These are phyloP conservation scores for Lagopus leucura DNA, from an alignment of 2,113 vertebrate genomes.

Conservation along the genomic window DNA sequence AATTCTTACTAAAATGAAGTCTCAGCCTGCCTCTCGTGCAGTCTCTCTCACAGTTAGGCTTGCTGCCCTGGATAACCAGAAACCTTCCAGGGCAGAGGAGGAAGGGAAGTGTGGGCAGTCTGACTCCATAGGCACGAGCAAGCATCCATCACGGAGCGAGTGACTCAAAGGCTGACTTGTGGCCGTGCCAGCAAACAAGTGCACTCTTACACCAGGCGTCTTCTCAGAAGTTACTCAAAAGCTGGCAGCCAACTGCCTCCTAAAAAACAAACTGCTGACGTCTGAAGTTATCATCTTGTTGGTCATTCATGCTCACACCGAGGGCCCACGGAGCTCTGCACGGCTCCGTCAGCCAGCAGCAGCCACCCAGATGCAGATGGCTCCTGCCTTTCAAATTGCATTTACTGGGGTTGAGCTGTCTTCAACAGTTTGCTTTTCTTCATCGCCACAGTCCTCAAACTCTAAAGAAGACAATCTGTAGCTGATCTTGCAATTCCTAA, in stretches of 20 bases:
- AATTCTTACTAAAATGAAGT: background rate
- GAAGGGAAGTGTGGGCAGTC: background rate
- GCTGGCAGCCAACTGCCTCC: background rate
- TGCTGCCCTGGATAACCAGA: background rate
- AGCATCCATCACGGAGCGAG: background rate
- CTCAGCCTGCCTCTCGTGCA: background rate
- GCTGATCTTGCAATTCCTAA: background rate
- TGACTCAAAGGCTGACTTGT: background rate
- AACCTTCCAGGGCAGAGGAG: background rate
- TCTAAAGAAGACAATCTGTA: background rate
- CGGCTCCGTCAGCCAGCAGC: accelerated
- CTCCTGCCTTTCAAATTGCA: accelerated
- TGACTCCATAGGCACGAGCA: background rate
- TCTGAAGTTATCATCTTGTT: background rate
- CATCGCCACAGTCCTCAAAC: background rate
- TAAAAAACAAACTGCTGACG: slow-evolving; percentile 12
- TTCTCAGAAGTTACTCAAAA: background rate
- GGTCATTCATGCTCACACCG: background rate
- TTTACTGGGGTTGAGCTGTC: background rate
- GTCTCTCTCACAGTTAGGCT: accelerated
- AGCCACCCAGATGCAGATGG: background rate
- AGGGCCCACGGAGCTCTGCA: background rate
- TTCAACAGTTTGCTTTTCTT: background rate
- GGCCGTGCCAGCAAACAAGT: background rate
- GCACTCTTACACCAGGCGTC: background rate